Base-by-base conservation (phyloP, 2,888 invertebrate species). In the Cantharis rustica region DNA sequence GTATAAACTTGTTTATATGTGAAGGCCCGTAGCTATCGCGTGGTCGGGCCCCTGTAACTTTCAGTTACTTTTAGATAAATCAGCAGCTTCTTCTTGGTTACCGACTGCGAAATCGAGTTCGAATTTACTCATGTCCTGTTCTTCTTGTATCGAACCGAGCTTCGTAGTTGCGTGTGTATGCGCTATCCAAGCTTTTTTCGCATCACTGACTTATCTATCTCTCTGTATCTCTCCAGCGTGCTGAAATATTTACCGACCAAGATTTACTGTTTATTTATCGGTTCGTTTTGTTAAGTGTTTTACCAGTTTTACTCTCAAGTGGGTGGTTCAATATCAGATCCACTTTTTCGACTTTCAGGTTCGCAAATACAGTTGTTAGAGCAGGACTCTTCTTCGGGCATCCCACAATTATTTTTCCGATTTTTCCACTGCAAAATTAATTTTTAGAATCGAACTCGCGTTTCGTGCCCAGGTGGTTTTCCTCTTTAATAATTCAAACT, bases 1-100 rank as follows among this genome's bases (percentile, higher is more conserved):
- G 82, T 85, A 83, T 84, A 85, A 85, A 85, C 85, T 85, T 85
- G 85, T 86, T 84, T 83, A 83, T 83, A 82, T 80, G 81, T 80
- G 78, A 76, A 75, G 79, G 79, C 84, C 82, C 77, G 77, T 79
- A 80, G 83, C 81, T 80, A 81, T 81, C 83, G 83, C 83, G 82
- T 82, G 83, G 83, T 81, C 79, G 79, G 81, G 79, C 74, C 80
- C 64, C 78, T 78, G 79, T 80, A 80, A 80, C 80, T 80, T 73
- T 77, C 80, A 82, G 83, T 82, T 82, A 81, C 79, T 76, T 76
- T 62, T 61, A 80, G 82, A 83, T 83, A 83, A 83, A 83, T 83
- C 81, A 79, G 80, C 76, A 76, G 80, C 79, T 79, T 77, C 80
- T 80, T 72, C 79, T 76, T 68, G 73, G 73, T 74, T 75, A 75